Conservation (phyloP, 2,797 vertebrate species). For the Gobionotothen gibberifrons region DNA sequence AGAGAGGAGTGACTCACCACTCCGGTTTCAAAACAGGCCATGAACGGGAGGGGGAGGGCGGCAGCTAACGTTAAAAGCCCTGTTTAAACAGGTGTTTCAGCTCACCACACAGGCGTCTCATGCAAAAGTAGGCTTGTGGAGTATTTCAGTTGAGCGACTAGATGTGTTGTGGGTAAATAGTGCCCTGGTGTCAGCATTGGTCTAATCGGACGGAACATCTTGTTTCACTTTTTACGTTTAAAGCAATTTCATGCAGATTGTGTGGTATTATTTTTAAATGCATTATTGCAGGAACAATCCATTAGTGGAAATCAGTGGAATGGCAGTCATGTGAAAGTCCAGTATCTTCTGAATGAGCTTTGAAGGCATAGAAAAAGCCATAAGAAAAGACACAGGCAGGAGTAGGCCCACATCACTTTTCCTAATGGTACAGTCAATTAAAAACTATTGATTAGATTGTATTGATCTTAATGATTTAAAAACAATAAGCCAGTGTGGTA, state of each 20-base stretch:
- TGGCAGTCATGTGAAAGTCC: conserved; percentile 52
- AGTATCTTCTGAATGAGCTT: conserved; percentile 31
- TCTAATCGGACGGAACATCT: conserved; percentile 2
- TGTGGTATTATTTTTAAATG: conserved; percentile 35
- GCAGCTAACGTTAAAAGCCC: conserved; percentile 67
- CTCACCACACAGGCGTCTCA: conserved; percentile 44
- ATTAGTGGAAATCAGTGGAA: conserved; percentile 44
- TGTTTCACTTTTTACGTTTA: background rate
- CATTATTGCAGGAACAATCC: conserved; percentile 54
- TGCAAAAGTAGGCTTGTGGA: conserved; percentile 18
- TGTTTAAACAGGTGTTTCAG: conserved; percentile 79
- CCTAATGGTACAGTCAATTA: background rate
- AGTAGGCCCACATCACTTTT: background rate
- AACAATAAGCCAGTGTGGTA: conserved; percentile 28
- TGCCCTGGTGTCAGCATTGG: conserved; percentile 17
- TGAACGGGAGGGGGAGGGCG: conserved; percentile 57
- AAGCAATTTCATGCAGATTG: conserved; percentile 19
- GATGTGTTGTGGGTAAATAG: conserved; percentile 11
- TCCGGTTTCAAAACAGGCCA: conserved; percentile 80
- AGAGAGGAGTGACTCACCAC: conserved; percentile 79
- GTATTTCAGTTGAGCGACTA: background rate
- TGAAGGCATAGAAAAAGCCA: background rate
- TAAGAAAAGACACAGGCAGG: background rate
- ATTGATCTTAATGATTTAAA: conserved; percentile 44
- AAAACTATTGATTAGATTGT: conserved; percentile 32